Conservation (phyloP, 2,113 vertebrate species). For the Aix galericulata region DNA sequence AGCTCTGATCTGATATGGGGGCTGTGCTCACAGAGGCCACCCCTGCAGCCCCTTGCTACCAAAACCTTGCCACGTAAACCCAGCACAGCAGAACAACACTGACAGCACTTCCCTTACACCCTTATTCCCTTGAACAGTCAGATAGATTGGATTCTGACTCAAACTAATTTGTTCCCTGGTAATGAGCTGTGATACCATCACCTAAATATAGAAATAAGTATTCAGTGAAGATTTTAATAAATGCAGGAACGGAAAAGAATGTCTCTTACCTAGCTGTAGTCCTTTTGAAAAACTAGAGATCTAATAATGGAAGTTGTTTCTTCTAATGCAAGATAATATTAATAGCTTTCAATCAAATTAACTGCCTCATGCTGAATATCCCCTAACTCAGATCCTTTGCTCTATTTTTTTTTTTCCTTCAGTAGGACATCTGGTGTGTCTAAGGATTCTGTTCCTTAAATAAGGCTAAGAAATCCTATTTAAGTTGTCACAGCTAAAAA, state of each 20-base stretch:
- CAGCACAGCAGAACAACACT: neutral
- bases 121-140: slow-evolving; percentile 6
- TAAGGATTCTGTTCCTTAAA: slow-evolving; percentile 41
- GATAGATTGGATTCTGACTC: slow-evolving; percentile 35
- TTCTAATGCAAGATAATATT: slow-evolving; percentile 29
- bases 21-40: no score
- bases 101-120: neutral
- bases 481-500: slow-evolving; percentile 1
- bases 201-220: slow-evolving; percentile 39
- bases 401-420: slow-evolving; percentile 27
- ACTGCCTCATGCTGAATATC: slow-evolving; percentile 15
- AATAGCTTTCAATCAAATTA: slow-evolving; percentile 48
- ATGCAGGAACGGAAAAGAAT: neutral
- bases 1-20: no score
- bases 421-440: slow-evolving; percentile 3
- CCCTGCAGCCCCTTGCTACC: no score
- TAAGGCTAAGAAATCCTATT: slow-evolving; percentile 38
- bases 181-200: slow-evolving; percentile 14
- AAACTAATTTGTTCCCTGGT: slow-evolving; percentile 46
- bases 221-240: slow-evolving; percentile 33
- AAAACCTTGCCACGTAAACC: no score
- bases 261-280: neutral
- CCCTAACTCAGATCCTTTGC: neutral
- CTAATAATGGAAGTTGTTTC: slow-evolving; percentile 30
- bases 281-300: neutral